Evolutionary conservation across 2,113 vertebrate species (phyloP).

Genomic region (Vidua chalybeata): DNA sequence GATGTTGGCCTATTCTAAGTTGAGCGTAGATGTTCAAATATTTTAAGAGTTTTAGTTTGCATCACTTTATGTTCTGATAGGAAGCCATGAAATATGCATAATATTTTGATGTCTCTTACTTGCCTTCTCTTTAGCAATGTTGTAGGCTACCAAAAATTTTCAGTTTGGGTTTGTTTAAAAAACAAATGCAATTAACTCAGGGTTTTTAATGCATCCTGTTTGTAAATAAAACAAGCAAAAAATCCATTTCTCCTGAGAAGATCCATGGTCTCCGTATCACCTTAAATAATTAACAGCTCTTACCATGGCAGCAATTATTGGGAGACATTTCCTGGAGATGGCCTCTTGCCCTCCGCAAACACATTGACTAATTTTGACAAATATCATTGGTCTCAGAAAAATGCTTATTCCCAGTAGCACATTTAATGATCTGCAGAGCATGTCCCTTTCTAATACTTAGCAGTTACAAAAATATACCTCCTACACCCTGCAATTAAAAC

Average conservation of each 20-base stretch:
- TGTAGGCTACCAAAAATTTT: conserved; percentile 12
- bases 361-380: conserved; percentile 61
- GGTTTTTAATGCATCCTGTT: conserved; percentile 60
- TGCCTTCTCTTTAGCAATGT: conserved; percentile 1
- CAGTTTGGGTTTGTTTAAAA: conserved; percentile 49
- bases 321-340: conserved; percentile 44
- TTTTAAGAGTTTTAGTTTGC: conserved; percentile 8
- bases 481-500: conserved; percentile 71
- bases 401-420: conserved; percentile 42
- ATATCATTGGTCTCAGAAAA: conserved; percentile 60
- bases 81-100: conserved; percentile 46
- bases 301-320: conserved; percentile 55
- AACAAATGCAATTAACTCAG: conserved; percentile 41
- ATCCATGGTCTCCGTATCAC: neutral
- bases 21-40: neutral
- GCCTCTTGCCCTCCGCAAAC: conserved; percentile 62
- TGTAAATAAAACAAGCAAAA: conserved; percentile 49
- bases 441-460: conserved; percentile 54
- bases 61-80: neutral
- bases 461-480: conserved; percentile 62
- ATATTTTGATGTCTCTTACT: conserved; percentile 43
- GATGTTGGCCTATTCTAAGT: neutral
- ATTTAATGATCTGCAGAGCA: conserved; percentile 71
- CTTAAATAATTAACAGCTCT: conserved; percentile 81
- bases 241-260: conserved; percentile 55